phyloP scores from a whole-genome alignment of 2,797 vertebrate genomes.

The Takifugu ocellatus region DNA sequence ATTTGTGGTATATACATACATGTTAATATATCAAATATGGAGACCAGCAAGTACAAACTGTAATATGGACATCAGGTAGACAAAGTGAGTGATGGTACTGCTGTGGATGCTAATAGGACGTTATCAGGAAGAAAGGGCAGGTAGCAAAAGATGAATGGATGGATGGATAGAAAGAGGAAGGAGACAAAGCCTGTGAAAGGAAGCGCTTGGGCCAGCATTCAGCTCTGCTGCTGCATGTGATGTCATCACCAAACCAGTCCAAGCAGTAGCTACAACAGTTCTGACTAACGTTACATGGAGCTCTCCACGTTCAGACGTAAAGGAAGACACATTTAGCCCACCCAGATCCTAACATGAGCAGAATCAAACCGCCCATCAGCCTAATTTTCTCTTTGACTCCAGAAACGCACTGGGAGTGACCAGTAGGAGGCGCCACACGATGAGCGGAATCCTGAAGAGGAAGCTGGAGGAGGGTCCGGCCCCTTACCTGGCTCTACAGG shows the following conservation, averaged over 20 bases:
- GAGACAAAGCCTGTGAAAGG: constrained; percentile 55
- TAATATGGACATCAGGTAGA: constrained; percentile 3
- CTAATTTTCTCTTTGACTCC: not conserved
- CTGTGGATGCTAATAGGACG: not conserved
- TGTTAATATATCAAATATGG: not conserved
- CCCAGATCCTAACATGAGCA: no score
- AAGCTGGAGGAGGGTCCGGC: constrained; percentile 86
- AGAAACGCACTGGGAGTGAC: constrained; percentile 13
- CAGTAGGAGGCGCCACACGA: constrained; percentile 49
- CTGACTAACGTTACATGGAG: constrained; percentile 18
- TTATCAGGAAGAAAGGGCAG: no score
- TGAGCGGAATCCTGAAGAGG: constrained; percentile 88
- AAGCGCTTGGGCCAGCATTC: constrained; percentile 44
- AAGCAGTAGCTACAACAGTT: constrained; percentile 34
- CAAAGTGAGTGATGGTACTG: constrained; percentile 4
- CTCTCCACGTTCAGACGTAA: no score
- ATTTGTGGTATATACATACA: no score
- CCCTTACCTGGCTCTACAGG: constrained; percentile 81
- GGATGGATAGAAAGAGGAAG: constrained; percentile 4
- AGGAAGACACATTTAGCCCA: no score
- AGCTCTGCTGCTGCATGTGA: constrained; percentile 64
- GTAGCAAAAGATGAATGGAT: not conserved
- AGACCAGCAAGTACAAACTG: not conserved
- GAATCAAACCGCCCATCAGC: no score
- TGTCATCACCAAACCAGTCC: constrained; percentile 51